These are phyloP conservation scores for Bombus pyrosoma DNA, from an alignment of 1,140 invertebrate species.

Conservation along the genomic window DNA sequence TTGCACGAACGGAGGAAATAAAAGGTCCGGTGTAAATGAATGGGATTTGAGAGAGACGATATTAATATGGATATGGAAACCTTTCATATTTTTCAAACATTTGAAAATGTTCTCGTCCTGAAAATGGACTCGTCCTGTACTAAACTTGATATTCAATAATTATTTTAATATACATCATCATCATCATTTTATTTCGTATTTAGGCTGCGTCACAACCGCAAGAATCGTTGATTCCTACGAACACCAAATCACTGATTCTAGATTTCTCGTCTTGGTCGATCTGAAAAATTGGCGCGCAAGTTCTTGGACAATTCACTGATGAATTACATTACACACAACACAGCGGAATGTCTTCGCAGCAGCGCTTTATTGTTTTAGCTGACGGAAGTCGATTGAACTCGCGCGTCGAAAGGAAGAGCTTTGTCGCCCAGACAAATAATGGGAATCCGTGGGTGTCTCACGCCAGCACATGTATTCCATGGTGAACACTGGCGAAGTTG, in stretches of 20 bases:
- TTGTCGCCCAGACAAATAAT: neutral
- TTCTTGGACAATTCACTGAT: neutral
- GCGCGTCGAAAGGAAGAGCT: conserved; percentile 17
- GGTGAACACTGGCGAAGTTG: neutral
- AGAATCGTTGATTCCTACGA: too few species aligned
- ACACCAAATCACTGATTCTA: too few species aligned
- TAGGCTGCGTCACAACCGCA: too few species aligned
- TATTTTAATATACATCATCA: too few species aligned
- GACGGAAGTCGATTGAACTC: conserved; percentile 3
- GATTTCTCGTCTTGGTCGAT: too few species aligned
- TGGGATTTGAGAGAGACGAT: neutral
- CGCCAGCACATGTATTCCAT: too few species aligned
- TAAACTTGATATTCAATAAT: too few species aligned
- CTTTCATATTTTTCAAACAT: neutral
- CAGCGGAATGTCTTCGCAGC: neutral
- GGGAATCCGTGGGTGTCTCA: neutral
- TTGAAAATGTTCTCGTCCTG: too few species aligned
- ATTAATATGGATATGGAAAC: neutral
- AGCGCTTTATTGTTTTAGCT: neutral
- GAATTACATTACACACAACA: neutral
- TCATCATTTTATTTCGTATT: too few species aligned
- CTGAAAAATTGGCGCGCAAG: too few species aligned
- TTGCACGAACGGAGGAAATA: neutral
- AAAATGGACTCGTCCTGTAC: too few species aligned
- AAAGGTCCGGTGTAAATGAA: neutral